These are phyloP conservation scores for Zaprionus nigranus DNA, from an alignment of 1,140 invertebrate genomes.

Conservation along the genomic window DNA sequence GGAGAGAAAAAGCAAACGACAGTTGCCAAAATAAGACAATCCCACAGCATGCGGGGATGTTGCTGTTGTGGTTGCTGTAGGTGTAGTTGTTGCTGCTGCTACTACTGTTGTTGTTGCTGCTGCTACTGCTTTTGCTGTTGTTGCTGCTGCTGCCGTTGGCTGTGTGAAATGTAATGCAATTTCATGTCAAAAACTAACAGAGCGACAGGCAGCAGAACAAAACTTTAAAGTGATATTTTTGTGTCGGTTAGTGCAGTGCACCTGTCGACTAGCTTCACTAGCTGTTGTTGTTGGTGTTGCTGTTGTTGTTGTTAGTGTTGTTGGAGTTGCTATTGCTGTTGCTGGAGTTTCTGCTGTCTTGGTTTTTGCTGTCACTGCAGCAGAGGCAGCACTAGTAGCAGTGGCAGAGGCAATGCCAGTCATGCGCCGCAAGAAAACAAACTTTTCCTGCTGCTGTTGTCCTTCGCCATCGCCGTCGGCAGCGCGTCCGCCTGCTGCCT, in stretches of 20 bases:
- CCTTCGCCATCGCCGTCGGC: conserved; percentile 24
- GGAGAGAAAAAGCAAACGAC: conserved; percentile 62
- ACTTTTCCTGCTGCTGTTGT: conserved; percentile 62
- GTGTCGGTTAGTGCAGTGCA: conserved; percentile 70
- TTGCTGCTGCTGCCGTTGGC: conserved; percentile 36
- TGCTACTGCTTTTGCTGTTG: conserved; percentile 15
- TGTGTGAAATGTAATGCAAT: conserved; percentile 79
- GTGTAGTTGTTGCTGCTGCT: neutral
- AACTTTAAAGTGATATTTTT: conserved; percentile 83
- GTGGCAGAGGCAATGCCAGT: conserved; percentile 65
- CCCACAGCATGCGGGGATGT: conserved; percentile 34
- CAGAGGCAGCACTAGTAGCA: conserved; percentile 15
- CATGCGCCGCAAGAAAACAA: conserved; percentile 78
- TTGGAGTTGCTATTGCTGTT: conserved; percentile 21
- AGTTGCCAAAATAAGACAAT: conserved; percentile 80
- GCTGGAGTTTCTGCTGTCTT: conserved; percentile 33
- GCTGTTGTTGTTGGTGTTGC: neutral
- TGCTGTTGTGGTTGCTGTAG: conserved; percentile 1
- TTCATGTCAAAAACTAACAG: conserved; percentile 80
- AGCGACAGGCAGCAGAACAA: conserved; percentile 66
- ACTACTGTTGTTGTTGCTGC: neutral
- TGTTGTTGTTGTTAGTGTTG: neutral
- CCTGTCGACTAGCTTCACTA: conserved; percentile 49
- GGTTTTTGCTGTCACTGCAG: conserved; percentile 69
- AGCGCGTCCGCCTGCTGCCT: conserved; percentile 3